Evolutionary conservation across 1,140 invertebrate genomes (phyloP).

Genomic region (Sycobia sp.): DNA sequence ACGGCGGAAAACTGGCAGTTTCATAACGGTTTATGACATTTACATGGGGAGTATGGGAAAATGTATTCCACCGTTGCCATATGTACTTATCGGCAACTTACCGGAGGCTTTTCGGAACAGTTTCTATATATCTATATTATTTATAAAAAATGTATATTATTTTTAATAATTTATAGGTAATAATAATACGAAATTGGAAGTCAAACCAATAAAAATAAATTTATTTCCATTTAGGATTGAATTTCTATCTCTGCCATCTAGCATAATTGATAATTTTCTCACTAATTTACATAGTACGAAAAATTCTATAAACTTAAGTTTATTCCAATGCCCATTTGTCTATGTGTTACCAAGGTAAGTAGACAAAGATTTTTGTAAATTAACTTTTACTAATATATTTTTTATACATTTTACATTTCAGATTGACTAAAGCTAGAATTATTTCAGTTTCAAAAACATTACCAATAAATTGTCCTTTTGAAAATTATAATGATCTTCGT

Average conservation of each 20-base stretch:
- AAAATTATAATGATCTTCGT: conserved; percentile 48
- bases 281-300: conserved; percentile 29
- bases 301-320: conserved; percentile 18
- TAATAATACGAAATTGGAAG: conserved; percentile 12
- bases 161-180: conserved; percentile 32
- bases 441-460: conserved; percentile 43
- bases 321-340: conserved; percentile 31
- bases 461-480: conserved; percentile 42
- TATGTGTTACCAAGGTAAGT: conserved; percentile 50
- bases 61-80: too few relatives aligned
- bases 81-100: too few relatives aligned
- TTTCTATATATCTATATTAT: neutral
- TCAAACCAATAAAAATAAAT: conserved; percentile 39
- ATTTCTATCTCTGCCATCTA: conserved; percentile 29
- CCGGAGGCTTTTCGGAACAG: too few relatives aligned
- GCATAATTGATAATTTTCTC: conserved; percentile 29
- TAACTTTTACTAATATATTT: neutral
- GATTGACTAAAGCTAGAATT: conserved; percentile 47
- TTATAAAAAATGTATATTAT: neutral
- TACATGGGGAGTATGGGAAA: too few relatives aligned
- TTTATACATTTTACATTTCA: conserved; percentile 1
- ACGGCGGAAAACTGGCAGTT: too few relatives aligned
- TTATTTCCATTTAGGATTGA: conserved; percentile 37
- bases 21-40: too few relatives aligned
- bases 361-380: neutral